Evolutionary conservation across 2,888 invertebrate species (phyloP), one percentile per base, ranked within the genome.

Genomic region (Dinocampus coccinellae): DNA sequence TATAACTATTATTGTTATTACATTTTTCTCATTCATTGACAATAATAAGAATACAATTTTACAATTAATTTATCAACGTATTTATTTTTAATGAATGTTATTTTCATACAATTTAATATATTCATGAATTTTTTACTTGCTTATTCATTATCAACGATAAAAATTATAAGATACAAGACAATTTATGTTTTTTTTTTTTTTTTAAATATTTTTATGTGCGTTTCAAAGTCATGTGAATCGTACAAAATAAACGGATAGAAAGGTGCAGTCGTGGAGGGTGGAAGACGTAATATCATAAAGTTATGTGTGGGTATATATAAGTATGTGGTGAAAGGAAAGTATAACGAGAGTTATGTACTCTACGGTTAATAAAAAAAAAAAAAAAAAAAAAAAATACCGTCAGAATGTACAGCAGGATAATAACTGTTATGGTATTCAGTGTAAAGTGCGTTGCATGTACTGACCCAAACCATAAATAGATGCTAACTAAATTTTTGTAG

Each of bases 281-380:
- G 10, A 3, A 3, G 55, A 1, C 24, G 11, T 53, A 3, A 53
- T 53, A 53, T n/a, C n/a, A 13, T 42, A n/a, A 42, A 6, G 42
- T 13, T 11, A 42, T 42, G 2, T 29, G 42, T 24, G 11, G 1
- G 24, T 13, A n/a, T 26, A 11, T 22, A 55, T 7, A 11, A 16
- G 22, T 53, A 26, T 53, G 22, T 22, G 73, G 75, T 75, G 75
- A 76, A 76, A 76, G 76, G 72, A 64, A n/a, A 24, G 63, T 67
- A 58, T 60, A 65, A 62, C 29, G 16, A 71, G 62, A 68, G 36
- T 70, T 71, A 68, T 63, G 65, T n/a, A n/a, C 39, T 52, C 61
- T 55, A 39, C 47, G 69, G 62, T 70, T 62, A 60, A n/a, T n/a
- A n/a, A n/a, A n/a, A n/a, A n/a, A n/a, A n/a, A n/a, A n/a, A n/a